Conservation (phyloP, 2,888 invertebrate species). For the Eristalinus sepulchralis region DNA sequence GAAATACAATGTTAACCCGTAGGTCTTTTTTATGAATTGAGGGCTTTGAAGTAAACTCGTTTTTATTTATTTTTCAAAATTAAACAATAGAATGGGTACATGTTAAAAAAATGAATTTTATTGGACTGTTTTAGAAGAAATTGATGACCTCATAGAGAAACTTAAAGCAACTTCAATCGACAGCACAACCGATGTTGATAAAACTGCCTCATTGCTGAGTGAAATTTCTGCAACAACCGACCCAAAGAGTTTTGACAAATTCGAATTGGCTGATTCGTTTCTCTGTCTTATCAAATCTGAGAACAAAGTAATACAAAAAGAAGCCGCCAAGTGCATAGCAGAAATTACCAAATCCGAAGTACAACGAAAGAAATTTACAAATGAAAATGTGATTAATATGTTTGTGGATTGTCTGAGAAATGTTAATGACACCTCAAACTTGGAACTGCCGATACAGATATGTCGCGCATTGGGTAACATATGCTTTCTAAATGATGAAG, state of each 20-base stretch:
- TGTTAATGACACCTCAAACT: slow-evolving; percentile 73
- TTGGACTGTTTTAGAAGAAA: slow-evolving; percentile 75
- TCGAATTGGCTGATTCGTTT: slow-evolving; percentile 79
- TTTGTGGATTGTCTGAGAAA: slow-evolving; percentile 83
- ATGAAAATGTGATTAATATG: slow-evolving; percentile 83
- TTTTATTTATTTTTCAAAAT: too few species aligned
- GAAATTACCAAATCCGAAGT: slow-evolving; percentile 90
- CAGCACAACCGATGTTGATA: slow-evolving; percentile 70
- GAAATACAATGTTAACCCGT: not conserved
- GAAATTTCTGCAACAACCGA: slow-evolving; percentile 79
- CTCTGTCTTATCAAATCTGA: slow-evolving; percentile 78
- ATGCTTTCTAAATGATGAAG: slow-evolving; percentile 91
- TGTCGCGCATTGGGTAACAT: slow-evolving; percentile 93
- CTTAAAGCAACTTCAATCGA: slow-evolving; percentile 77
- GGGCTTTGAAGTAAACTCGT: too few species aligned
- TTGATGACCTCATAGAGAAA: slow-evolving; percentile 79
- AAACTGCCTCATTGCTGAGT: slow-evolving; percentile 75
- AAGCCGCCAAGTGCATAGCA: slow-evolving; percentile 88
- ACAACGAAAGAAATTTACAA: slow-evolving; percentile 87
- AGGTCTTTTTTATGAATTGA: not conserved
- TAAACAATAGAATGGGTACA: too few species aligned
- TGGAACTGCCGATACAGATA: slow-evolving; percentile 86
- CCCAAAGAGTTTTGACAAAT: slow-evolving; percentile 79
- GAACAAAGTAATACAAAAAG: slow-evolving; percentile 81
- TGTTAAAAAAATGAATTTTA: not conserved